Conservation (phyloP, 2,888 invertebrate species). For the Coecobrya sp. region DNA sequence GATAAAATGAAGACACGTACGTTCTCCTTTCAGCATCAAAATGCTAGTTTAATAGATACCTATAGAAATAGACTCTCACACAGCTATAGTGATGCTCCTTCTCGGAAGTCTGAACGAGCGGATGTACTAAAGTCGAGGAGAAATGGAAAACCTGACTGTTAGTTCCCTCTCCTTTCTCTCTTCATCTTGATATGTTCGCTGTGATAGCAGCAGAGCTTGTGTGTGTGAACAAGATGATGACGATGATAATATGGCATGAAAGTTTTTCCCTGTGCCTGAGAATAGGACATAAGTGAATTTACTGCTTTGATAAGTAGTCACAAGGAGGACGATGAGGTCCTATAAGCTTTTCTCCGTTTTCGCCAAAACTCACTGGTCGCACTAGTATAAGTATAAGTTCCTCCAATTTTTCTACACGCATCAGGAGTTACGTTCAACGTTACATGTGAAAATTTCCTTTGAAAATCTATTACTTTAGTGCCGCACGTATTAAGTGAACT, state of each 20-base stretch:
- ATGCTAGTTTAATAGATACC: slow-evolving; percentile 24
- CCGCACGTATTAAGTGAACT: slow-evolving; percentile 3
- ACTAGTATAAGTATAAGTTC: too few relatives aligned
- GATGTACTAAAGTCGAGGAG: slow-evolving; percentile 40
- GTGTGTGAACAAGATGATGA: slow-evolving; percentile 26
- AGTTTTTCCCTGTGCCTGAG: background rate
- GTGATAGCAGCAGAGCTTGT: background rate
- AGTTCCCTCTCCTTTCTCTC: background rate
- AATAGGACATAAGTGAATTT: slow-evolving; percentile 53
- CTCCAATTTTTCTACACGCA: too few relatives aligned
- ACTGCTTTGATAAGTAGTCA: slow-evolving; percentile 52
- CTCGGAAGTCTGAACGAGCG: background rate
- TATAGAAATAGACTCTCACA: background rate
- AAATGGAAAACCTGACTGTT: slow-evolving; percentile 15
- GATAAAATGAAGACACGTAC: slow-evolving; percentile 58
- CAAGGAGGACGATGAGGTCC: background rate
- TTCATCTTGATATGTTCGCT: slow-evolving; percentile 18
- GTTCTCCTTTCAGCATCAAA: slow-evolving; percentile 18
- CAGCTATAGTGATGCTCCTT: background rate
- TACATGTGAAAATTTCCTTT: background rate
- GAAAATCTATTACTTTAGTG: slow-evolving; percentile 46
- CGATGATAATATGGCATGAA: background rate
- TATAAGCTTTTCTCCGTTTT: slow-evolving; percentile 5
- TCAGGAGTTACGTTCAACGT: too few relatives aligned
- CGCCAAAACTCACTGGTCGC: slow-evolving; percentile 11